These are phyloP conservation scores for Papilio helenus DNA, from an alignment of 1,140 invertebrate species.

Conservation along the genomic window DNA sequence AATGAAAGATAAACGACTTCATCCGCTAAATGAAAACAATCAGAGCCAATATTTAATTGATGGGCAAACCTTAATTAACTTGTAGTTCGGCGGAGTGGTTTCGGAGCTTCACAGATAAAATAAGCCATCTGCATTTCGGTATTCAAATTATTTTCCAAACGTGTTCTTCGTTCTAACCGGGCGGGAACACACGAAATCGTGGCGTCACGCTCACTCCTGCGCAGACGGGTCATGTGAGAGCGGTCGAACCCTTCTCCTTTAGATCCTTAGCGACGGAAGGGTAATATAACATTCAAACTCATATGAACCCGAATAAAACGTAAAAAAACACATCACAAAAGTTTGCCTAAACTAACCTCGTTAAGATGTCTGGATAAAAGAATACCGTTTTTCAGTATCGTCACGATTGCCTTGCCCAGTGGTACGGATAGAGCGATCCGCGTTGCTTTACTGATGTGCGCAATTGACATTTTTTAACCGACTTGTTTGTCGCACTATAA, in stretches of 20 bases:
- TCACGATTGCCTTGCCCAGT: conserved; percentile 77
- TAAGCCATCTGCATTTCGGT: conserved; percentile 82
- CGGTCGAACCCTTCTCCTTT: conserved; percentile 61
- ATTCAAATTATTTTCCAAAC: conserved; percentile 83
- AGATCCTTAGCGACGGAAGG: conserved; percentile 59
- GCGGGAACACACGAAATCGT: conserved; percentile 60
- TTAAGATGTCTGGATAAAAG: conserved; percentile 82
- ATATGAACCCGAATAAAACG: conserved; percentile 75
- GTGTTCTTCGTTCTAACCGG: conserved; percentile 70
- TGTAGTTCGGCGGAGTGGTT: conserved; percentile 73
- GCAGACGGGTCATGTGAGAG: conserved; percentile 59
- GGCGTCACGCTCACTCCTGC: conserved; percentile 78
- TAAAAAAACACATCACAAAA: conserved; percentile 80
- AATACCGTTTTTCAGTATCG: conserved; percentile 82
- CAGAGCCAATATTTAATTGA: conserved; percentile 81
- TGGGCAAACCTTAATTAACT: conserved; percentile 82
- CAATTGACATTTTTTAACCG: conserved; percentile 52
- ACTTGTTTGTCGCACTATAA: conserved; percentile 50
- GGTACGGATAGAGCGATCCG: conserved; percentile 75
- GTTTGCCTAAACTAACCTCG: conserved; percentile 83
- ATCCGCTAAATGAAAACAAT: conserved; percentile 77
- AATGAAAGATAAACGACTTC: conserved; percentile 67
- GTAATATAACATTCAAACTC: conserved; percentile 73
- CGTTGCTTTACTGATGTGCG: conserved; percentile 60
- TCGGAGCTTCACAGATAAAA: conserved; percentile 73